Conservation (phyloP, 2,888 invertebrate genomes). For the Synanthedon formicaeformis region DNA sequence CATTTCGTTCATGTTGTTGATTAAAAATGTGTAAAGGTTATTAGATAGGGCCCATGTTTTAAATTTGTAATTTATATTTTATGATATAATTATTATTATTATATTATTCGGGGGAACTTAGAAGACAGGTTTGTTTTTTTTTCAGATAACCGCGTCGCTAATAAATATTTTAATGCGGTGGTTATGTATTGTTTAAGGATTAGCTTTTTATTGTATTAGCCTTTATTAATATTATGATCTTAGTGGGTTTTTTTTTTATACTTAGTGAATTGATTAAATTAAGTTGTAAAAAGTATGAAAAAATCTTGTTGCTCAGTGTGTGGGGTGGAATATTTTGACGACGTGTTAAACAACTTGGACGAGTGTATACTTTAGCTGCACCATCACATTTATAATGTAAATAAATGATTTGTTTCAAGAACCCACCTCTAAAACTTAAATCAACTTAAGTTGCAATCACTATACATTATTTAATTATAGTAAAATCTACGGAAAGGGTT, state of each 20-base stretch:
- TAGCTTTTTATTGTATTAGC: constrained; percentile 35
- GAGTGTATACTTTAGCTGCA: neutral
- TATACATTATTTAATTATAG: constrained; percentile 7
- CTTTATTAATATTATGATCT: constrained; percentile 37
- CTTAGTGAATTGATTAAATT: constrained; percentile 33
- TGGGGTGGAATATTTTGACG: constrained; percentile 18
- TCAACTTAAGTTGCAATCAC: neutral
- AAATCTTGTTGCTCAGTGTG: constrained; percentile 31
- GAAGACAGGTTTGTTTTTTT: too few relatives aligned
- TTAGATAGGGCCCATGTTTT: too few relatives aligned
- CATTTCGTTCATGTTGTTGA: too few relatives aligned
- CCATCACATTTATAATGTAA: constrained; percentile 1
- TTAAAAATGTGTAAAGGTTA: too few relatives aligned
- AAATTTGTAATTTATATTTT: neutral
- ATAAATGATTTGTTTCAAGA: constrained; percentile 1
- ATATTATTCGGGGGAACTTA: neutral
- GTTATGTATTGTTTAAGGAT: constrained; percentile 26
- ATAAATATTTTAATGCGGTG: constrained; percentile 24
- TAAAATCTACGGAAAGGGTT: neutral
- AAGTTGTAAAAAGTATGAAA: constrained; percentile 40
- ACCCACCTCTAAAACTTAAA: neutral
- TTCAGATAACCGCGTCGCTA: neutral
- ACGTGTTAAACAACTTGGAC: constrained; percentile 10
- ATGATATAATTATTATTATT: neutral
- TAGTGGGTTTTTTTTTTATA: constrained; percentile 7